Evolutionary conservation across 2,113 vertebrate genomes (phyloP).

Genomic region (Vicugna pacos): DNA sequence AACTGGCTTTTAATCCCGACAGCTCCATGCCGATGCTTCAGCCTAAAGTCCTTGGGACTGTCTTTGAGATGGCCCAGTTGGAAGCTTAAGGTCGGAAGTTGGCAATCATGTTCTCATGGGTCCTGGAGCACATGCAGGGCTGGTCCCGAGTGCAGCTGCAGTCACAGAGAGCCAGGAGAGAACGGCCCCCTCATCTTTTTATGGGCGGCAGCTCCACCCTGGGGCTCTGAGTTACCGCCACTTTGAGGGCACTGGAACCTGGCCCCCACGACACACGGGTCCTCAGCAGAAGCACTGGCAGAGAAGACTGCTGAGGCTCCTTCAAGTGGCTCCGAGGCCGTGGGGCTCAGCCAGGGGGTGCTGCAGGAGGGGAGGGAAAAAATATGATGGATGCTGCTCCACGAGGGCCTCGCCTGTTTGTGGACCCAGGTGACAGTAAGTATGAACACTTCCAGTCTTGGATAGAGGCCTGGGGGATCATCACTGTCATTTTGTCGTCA

Average conservation of each 20-base stretch:
- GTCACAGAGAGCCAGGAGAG: accelerated
- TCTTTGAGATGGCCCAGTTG: background rate
- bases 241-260: background rate
- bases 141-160: background rate
- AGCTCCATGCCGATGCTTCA: background rate
- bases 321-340: background rate
- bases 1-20: background rate
- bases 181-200: background rate
- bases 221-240: accelerated
- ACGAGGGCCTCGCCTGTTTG: background rate
- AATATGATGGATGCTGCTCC: background rate
- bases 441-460: background rate
- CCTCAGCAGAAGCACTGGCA: background rate
- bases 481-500: background rate
- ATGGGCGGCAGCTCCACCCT: too few species aligned
- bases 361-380: background rate
- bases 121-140: too few species aligned
- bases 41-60: background rate
- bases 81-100: background rate
- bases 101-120: background rate
- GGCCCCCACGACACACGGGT: background rate
- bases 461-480: background rate
- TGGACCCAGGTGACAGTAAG: background rate
- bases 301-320: background rate
- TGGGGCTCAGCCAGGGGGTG: background rate